Percentiles rank a stretch among this genome's conserved stretches.
Evolutionary conservation across 2,113 vertebrate species (phyloP).

Genomic region (Cynocephalus volans): DNA sequence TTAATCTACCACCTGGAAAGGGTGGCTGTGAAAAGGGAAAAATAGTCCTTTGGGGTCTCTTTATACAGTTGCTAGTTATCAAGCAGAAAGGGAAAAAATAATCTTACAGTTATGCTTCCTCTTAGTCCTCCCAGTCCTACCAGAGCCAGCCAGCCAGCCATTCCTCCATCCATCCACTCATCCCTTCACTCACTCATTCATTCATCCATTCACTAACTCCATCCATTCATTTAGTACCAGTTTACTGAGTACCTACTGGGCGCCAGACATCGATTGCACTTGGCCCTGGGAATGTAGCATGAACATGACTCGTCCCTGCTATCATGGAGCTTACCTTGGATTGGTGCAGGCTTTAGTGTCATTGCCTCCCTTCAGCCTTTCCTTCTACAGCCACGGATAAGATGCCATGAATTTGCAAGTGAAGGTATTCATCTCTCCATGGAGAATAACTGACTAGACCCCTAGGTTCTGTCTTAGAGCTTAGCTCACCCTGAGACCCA

Average conservation of each 20-base stretch:
- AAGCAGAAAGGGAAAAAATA: neutral
- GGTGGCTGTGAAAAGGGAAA: neutral
- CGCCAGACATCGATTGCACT: neutral
- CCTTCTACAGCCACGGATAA: neutral
- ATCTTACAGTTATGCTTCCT: neutral
- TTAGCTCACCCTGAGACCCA: neutral
- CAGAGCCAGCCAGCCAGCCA: neutral
- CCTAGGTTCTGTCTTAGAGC: neutral
- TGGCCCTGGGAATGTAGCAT: neutral
- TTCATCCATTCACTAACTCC: neutral
- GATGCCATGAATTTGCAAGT: neutral
- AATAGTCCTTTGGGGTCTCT: neutral
- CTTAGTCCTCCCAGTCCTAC: neutral
- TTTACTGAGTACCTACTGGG: neutral
- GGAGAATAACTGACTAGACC: neutral
- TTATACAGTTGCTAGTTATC: constrained; percentile 14
- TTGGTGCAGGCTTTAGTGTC: neutral
- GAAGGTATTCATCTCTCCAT: neutral
- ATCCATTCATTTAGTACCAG: neutral
- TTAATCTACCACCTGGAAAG: neutral
- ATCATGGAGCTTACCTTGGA: neutral
- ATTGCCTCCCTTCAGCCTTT: neutral
- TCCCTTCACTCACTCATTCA: neutral
- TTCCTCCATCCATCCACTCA: no score
- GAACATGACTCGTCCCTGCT: neutral